Evolutionary conservation across 2,888 invertebrate genomes (phyloP), one percentile per base, ranked within the genome.

Genomic region (Acleris laterana): DNA sequence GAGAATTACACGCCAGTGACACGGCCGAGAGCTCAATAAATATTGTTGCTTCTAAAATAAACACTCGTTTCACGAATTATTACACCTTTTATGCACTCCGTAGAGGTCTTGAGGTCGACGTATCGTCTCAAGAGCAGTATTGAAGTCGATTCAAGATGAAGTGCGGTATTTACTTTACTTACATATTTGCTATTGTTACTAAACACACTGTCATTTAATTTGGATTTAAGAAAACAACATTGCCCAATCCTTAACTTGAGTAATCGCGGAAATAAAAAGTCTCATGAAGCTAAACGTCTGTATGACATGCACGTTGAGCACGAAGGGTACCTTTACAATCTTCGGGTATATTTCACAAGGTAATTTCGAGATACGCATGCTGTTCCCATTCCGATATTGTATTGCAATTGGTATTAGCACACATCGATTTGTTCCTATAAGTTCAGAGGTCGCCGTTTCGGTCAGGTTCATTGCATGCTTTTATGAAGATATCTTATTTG

Each of bases 21-120:
- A 75, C 77, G 74, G 75, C 77, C 70, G 72, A 87, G 87, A 79
- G 85, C 73, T 80, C 73, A 71, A 81, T 83, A 84, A 88, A 88
- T 81, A 86, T 84, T 85, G 82, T 83, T 76, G 75, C 75, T 77
- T 71, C 75, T 71, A 72, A 73, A 65, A 70, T 73, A 76, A 81
- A 78, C 77, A 84, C 82, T 83, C 77, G 16, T 46, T 51, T 57
- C 19, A 52, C 38, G 38, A 61, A 44, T 51, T 20, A 50, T 28
- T 46, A 57, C 56, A 62, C n/a, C 22, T 51, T 62, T 62, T 55
- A 46, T 46, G 49, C 49, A 50, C 50, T 46, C 28, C 28, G 44
- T 51, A 9, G 11, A 44, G 32, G 22, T 22, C 59, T 55, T 49
- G 19, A 65, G 32, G 49, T 53, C 65, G 20, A 32, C 4, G 46